Conservation (phyloP, 2,797 vertebrate species). For the Sebastes alutus region DNA sequence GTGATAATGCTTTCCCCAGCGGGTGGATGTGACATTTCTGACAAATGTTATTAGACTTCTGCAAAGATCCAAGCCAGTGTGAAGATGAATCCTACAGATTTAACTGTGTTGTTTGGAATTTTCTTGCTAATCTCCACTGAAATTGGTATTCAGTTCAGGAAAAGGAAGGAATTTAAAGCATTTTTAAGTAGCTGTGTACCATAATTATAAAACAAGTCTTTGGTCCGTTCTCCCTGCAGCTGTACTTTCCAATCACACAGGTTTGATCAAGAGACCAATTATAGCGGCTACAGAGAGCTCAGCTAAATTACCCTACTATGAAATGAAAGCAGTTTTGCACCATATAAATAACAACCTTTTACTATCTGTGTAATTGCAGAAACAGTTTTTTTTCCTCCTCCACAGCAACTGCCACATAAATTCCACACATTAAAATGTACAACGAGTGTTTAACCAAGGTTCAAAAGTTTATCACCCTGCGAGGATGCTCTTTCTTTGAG, state of each 20-base stretch:
- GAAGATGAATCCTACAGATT: neutral
- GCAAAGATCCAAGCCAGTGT: neutral
- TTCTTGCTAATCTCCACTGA: neutral
- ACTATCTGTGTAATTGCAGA: slow-evolving; percentile 33
- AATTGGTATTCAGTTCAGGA: slow-evolving; percentile 17
- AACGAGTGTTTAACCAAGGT: slow-evolving; percentile 25
- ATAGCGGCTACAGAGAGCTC: slow-evolving; percentile 32
- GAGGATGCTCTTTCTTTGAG: neutral
- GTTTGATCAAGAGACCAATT: slow-evolving; percentile 69
- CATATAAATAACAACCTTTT: slow-evolving; percentile 43
- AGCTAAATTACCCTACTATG: slow-evolving; percentile 32
- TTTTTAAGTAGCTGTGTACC: slow-evolving; percentile 14
- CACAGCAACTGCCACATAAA: slow-evolving; percentile 5
- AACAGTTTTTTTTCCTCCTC: neutral
- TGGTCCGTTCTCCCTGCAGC: slow-evolving; percentile 8
- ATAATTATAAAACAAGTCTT: slow-evolving; percentile 32
- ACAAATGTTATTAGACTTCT: slow-evolving; percentile 37
- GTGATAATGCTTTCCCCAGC: slow-evolving; percentile 17
- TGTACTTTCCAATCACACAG: slow-evolving; percentile 36
- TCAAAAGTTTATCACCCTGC: slow-evolving; percentile 25
- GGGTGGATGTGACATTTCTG: slow-evolving; percentile 50
- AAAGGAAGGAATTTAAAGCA: slow-evolving; percentile 23
- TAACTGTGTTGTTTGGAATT: neutral
- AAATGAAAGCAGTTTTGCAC: slow-evolving; percentile 16
- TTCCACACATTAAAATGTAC: slow-evolving; percentile 26